Conservation (phyloP, 2,113 vertebrate genomes). For the Ictalurus punctatus region DNA sequence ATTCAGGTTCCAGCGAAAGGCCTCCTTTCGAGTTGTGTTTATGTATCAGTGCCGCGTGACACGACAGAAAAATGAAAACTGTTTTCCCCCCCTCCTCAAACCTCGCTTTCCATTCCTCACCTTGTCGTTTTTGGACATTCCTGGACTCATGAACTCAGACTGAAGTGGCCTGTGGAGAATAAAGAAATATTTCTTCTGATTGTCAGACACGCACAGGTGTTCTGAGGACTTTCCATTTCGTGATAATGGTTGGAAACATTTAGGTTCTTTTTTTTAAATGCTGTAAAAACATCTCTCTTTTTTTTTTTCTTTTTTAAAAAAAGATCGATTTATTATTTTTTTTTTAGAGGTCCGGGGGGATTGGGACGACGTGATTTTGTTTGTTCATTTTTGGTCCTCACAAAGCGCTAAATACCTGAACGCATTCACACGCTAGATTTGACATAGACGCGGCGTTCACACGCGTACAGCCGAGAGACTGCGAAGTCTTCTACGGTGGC, state of each 20-base stretch:
- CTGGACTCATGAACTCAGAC: neutral
- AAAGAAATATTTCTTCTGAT: neutral
- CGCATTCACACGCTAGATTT: neutral
- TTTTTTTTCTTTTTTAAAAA: neutral
- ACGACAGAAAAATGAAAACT: neutral
- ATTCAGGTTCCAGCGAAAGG: neutral
- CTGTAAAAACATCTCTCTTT: neutral
- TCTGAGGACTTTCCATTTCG: neutral
- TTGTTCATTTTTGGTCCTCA: neutral
- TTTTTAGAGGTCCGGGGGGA: too few species aligned
- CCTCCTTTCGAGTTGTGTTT: neutral
- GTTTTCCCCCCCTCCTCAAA: neutral
- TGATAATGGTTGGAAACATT: neutral
- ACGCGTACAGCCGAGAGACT: too few species aligned
- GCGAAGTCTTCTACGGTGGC: too few species aligned
- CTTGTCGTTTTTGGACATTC: neutral
- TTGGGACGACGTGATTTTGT: neutral
- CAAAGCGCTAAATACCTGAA: neutral
- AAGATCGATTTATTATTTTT: neutral
- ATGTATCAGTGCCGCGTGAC: neutral
- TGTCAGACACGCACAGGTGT: neutral
- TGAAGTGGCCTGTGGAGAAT: neutral
- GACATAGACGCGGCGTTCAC: neutral
- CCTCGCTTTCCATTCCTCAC: neutral
- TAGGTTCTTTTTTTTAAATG: neutral